A percentile compares a stretch with the other conserved stretches of the same genome.
Conservation (phyloP, 2,888 invertebrate species). For the Andrena fulva region DNA sequence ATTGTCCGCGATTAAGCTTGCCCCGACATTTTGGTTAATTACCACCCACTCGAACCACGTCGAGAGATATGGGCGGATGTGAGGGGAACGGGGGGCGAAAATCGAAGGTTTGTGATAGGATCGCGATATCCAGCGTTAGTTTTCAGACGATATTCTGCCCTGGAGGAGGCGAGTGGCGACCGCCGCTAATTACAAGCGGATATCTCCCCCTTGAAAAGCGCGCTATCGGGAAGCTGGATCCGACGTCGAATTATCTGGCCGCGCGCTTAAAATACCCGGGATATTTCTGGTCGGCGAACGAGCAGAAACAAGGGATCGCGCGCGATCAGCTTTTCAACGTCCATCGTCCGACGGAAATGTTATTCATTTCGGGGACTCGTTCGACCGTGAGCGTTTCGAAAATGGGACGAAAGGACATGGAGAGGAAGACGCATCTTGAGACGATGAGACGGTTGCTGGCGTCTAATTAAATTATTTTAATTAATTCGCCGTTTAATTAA, state of each 20-base stretch:
- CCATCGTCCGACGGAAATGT: background rate
- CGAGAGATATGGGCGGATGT: background rate
- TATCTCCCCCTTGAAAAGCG: background rate
- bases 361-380: conserved; percentile 2
- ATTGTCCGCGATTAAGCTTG: conserved; percentile 57
- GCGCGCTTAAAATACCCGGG: conserved; percentile 2
- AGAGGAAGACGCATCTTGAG: background rate
- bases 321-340: conserved; percentile 9
- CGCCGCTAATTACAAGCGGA: conserved; percentile 24
- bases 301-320: background rate
- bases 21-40: conserved; percentile 71
- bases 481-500: conserved; percentile 72
- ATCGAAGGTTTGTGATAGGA: background rate
- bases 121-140: background rate
- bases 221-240: background rate
- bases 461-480: conserved; percentile 69
- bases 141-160: background rate
- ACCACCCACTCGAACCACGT: conserved; percentile 30
- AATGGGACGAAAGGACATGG: background rate
- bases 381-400: background rate
- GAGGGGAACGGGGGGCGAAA: background rate
- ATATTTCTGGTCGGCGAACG: background rate
- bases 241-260: conserved; percentile 7
- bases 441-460: background rate
- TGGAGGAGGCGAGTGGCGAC: background rate